Evolutionary conservation across 2,797 vertebrate species (phyloP).

Genomic region (Pangasius larnaudii): DNA sequence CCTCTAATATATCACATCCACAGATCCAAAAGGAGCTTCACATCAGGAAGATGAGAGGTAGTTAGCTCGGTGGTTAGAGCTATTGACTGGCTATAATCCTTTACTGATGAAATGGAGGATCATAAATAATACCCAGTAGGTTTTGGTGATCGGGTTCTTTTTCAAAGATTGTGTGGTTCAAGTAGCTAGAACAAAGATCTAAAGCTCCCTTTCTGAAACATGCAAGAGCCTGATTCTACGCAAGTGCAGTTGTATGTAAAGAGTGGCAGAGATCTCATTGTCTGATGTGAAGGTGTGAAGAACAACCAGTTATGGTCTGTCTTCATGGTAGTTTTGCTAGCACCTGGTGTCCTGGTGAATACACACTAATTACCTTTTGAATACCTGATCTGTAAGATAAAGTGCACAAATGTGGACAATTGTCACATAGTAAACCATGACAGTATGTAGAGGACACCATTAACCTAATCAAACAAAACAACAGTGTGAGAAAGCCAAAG

Average conservation of each 20-base stretch:
- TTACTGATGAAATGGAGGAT: background rate
- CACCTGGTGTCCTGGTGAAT: background rate
- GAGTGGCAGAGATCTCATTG: background rate
- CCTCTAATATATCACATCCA: background rate
- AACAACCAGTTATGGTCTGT: background rate
- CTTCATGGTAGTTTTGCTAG: background rate
- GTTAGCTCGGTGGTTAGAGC: background rate
- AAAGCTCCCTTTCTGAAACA: background rate
- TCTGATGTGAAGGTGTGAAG: background rate
- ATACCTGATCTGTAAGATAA: conserved; percentile 7
- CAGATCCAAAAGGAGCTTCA: background rate
- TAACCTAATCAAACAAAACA: background rate
- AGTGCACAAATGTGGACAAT: background rate
- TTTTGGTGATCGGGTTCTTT: background rate
- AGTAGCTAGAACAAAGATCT: background rate
- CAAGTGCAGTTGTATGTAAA: background rate
- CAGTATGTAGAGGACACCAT: background rate
- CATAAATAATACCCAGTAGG: background rate
- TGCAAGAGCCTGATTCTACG: background rate
- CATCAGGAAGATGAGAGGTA: background rate
- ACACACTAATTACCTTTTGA: conserved; percentile 19
- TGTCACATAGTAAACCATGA: background rate
- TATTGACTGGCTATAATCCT: background rate
- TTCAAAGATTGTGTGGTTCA: background rate
- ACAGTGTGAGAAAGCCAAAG: background rate